phyloP scores from a whole-genome alignment of 2,113 vertebrate species.

The Oreamnos americanus region DNA sequence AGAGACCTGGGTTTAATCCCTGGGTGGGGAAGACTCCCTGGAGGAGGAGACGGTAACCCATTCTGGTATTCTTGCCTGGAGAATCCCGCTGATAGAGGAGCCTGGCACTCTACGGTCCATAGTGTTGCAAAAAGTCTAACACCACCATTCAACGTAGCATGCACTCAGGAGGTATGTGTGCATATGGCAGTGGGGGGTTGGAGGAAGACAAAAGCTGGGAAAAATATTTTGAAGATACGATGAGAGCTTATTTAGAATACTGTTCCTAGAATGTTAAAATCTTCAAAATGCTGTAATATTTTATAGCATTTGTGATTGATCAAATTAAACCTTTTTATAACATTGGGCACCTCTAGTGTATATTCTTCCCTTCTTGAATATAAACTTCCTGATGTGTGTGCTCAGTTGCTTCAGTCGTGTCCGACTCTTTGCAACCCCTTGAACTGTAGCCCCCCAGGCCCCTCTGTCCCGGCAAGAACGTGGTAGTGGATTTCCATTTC shows the following conservation, averaged over 20 bases:
- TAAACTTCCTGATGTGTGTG: not conserved
- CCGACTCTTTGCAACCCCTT: not conserved
- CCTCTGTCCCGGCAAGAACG: not conserved
- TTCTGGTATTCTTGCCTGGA: not conserved
- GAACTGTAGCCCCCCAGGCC: not conserved
- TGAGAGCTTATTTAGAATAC: not conserved
- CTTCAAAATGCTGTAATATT: not conserved
- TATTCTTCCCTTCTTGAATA: not conserved
- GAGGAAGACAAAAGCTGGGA: not conserved
- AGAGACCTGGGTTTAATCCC: not conserved
- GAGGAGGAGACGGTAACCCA: not conserved
- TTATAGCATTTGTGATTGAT: not conserved
- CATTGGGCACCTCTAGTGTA: not conserved
- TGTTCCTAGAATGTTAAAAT: not conserved
- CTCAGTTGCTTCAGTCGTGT: not conserved
- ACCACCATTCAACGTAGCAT: not conserved
- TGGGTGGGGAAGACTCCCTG: not conserved
- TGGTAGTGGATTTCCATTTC: not conserved
- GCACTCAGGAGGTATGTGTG: not conserved
- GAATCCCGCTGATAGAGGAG: not conserved
- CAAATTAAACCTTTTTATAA: not conserved
- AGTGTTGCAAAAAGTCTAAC: not conserved
- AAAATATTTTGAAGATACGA: not conserved
- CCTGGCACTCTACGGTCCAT: not conserved
- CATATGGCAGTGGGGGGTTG: not conserved